Conservation (phyloP, 2,888 invertebrate genomes). For the Rhogogaster chlorosoma region DNA sequence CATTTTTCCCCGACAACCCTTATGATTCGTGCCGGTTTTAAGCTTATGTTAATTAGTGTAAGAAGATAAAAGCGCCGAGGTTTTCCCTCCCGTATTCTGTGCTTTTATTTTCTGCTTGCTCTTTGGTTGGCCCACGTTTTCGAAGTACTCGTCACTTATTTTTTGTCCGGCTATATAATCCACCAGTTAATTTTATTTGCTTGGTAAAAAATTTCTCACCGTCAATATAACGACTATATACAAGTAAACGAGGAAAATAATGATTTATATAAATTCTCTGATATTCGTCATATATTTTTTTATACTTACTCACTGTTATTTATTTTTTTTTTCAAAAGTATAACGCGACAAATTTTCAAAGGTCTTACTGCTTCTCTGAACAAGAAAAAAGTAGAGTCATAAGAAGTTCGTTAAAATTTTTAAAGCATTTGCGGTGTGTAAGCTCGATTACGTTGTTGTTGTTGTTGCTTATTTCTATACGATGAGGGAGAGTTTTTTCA, state of each 20-base stretch:
- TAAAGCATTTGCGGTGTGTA: neutral
- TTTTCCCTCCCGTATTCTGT: neutral
- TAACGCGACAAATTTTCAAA: neutral
- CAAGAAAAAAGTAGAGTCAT: neutral
- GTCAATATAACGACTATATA: slow-evolving; percentile 5
- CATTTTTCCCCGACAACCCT: neutral
- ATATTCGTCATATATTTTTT: neutral
- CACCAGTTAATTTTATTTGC: neutral
- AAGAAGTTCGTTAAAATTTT: slow-evolving; percentile 22
- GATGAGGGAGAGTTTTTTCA: neutral
- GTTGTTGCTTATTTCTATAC: neutral
- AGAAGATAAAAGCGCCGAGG: neutral
- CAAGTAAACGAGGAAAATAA: slow-evolving; percentile 6
- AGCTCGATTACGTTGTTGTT: neutral
- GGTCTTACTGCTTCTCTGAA: neutral
- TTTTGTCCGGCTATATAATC: neutral
- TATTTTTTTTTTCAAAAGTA: neutral
- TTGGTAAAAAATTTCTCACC: neutral
- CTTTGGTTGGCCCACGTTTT: neutral
- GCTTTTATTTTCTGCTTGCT: neutral
- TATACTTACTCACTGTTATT: neutral
- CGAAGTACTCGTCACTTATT: neutral
- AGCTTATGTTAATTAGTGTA: slow-evolving; percentile 5
- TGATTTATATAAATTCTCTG: neutral
- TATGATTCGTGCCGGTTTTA: neutral